Percentiles rank a stretch among this genome's conserved stretches.
Conservation (phyloP, 1,140 invertebrate genomes). For the Cotesia vestalis region DNA sequence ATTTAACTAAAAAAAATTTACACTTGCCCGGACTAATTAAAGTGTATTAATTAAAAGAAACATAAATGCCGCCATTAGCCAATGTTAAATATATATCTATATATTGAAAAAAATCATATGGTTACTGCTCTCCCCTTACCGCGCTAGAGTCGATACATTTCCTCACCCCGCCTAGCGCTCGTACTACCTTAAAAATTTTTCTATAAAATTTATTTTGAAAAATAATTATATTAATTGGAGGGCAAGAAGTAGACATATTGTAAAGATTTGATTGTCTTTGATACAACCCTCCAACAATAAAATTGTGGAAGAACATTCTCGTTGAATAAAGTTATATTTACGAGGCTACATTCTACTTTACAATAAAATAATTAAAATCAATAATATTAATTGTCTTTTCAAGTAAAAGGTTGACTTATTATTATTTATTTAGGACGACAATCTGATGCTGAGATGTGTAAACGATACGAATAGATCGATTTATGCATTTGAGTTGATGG, state of each 20-base stretch:
- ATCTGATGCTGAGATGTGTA: constrained; percentile 67
- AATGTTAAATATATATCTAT: too few species aligned
- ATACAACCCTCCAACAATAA: constrained; percentile 62
- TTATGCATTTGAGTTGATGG: constrained; percentile 67
- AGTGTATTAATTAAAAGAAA: too few species aligned
- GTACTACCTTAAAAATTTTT: too few species aligned
- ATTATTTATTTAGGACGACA: constrained; percentile 67
- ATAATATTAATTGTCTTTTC: constrained; percentile 35
- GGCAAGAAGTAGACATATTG: constrained; percentile 57
- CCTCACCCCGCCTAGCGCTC: too few species aligned
- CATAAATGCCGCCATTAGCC: too few species aligned
- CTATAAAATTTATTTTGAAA: too few species aligned
- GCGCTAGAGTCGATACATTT: too few species aligned
- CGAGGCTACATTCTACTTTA: constrained; percentile 61
- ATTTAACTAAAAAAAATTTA: too few species aligned
- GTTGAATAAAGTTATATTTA: constrained; percentile 54
- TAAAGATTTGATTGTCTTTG: constrained; percentile 52
- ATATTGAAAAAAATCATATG: too few species aligned
- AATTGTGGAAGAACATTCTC: constrained; percentile 60
- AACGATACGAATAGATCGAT: constrained; percentile 68
- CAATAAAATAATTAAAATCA: constrained; percentile 24
- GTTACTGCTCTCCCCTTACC: too few species aligned
- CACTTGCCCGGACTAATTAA: too few species aligned
- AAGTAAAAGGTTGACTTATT: constrained; percentile 11
- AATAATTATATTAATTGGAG: constrained; percentile 45